A percentile compares a stretch with the other conserved stretches of the same genome.
phyloP scores from a whole-genome alignment of 2,797 vertebrate species.

The Phataginus tetradactyla region DNA sequence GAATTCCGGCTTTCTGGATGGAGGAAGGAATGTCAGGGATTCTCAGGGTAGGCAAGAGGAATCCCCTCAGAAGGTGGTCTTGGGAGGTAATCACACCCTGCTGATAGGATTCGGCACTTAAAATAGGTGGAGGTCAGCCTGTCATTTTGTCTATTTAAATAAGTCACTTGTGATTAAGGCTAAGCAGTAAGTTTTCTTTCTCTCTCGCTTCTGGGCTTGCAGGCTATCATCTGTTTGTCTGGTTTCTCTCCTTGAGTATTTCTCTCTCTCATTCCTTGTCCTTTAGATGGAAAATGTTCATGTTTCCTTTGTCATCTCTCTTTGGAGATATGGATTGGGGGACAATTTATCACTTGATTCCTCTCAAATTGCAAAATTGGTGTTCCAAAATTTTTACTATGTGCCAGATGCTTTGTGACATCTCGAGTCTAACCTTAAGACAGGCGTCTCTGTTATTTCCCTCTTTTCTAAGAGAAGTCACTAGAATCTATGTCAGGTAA shows the following conservation, averaged over 20 bases:
- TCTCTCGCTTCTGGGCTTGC: slow-evolving; percentile 58
- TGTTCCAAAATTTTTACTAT: neutral
- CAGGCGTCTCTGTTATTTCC: neutral
- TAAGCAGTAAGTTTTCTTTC: slow-evolving; percentile 68
- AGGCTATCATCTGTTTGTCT: neutral
- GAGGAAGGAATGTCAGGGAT: slow-evolving; percentile 39
- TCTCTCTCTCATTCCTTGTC: neutral
- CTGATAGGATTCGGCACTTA: slow-evolving; percentile 79
- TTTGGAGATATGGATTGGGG: neutral
- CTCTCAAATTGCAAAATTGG: neutral
- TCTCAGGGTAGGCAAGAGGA: slow-evolving; percentile 32
- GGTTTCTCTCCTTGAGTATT: neutral
- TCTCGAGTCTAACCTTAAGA: neutral
- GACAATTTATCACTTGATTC: neutral
- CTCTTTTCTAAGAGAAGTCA: slow-evolving; percentile 35
- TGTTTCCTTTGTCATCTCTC: neutral
- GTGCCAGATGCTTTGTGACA: neutral
- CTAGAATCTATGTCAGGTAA: neutral
- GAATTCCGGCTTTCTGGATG: slow-evolving; percentile 54
- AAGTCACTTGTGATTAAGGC: slow-evolving; percentile 81
- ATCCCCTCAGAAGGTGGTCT: slow-evolving; percentile 71
- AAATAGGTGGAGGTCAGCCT: slow-evolving; percentile 73
- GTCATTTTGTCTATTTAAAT: slow-evolving; percentile 80
- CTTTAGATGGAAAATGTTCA: slow-evolving; percentile 24
- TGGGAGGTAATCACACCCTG: slow-evolving; percentile 66